Conservation (phyloP, 1,140 invertebrate genomes). For the Radopholus similis region DNA sequence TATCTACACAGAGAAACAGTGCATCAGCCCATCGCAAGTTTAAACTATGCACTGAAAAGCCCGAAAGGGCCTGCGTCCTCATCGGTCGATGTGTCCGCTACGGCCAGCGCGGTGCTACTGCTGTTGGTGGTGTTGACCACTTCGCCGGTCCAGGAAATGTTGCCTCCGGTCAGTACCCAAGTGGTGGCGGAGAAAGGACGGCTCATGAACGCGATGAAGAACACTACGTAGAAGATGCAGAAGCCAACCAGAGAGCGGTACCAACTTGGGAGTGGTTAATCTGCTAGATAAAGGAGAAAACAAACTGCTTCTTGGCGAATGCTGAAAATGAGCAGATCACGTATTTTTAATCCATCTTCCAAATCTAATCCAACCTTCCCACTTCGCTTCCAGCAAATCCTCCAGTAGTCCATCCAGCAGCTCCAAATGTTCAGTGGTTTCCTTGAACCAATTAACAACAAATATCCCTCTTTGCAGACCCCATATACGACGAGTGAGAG, state of each 20-base stretch:
- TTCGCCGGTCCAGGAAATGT: conserved; percentile 23
- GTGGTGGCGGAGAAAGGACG: conserved; percentile 53
- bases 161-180: conserved; percentile 35
- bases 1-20: not conserved
- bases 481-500: conserved; percentile 97
- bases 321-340: not conserved
- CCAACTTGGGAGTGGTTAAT: conserved; percentile 35
- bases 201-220: conserved; percentile 52
- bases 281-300: not conserved
- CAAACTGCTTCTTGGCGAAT: conserved; percentile 43
- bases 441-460: conserved; percentile 65
- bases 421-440: conserved; percentile 87
- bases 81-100: not conserved
- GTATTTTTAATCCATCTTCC: not conserved
- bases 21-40: not conserved
- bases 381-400: conserved; percentile 90
- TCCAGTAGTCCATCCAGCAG: conserved; percentile 89
- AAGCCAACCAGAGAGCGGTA: conserved; percentile 44
- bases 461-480: conserved; percentile 65
- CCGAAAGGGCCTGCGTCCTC: not conserved
- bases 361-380: conserved; percentile 68
- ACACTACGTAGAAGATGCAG: conserved; percentile 48
- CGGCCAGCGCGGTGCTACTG: not conserved
- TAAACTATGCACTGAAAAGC: not conserved
- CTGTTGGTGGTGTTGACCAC: not conserved